Evolutionary conservation across 2,888 invertebrate genomes (phyloP), one percentile per base, ranked within the genome.

Genomic region (Heliconius aoede): DNA sequence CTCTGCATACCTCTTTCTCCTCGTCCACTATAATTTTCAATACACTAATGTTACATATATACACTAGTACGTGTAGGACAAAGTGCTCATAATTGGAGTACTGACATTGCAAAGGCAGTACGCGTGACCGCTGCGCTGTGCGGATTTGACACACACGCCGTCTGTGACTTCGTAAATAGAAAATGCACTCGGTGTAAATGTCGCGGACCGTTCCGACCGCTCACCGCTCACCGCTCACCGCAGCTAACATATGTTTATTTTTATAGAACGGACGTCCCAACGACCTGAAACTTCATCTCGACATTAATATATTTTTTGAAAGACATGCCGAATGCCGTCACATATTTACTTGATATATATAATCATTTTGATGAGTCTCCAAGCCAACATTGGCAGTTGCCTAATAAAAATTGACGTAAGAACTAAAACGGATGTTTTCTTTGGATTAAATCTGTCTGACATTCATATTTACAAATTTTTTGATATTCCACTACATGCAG

Each of bases 131-230:
- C n/a, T n/a, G n/a, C n/a, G n/a, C n/a, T n/a, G n/a, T n/a, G n/a
- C n/a, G n/a, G n/a, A n/a, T n/a, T n/a, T n/a, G n/a, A n/a, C n/a
- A n/a, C n/a, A n/a, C n/a, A n/a, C n/a, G 69, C 69, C 86, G 84
- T 85, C 84, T 84, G 83, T 81, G 78, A 80, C 82, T 83, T 89
- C 89, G 84, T 83, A 92, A 93, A 93, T 92, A 92, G 92, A 90
- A 89, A 90, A 87, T 91, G 92, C 91, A 92, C 82, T 85, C 85
- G 86, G 83, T 90, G 86, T 88, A 92, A 92, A 93, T 91, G 92
- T 91, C 91, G 88, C 87, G 86, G 84, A 84, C 86, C 84, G 85
- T 78, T 81, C 72, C 67, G 79, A 64, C 75, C 76, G n/a, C n/a
- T n/a, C n/a, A n/a, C n/a, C n/a, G n/a, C n/a, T n/a, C n/a, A n/a